Conservation (phyloP, 2,888 invertebrate species). For the Catocala fraxini region DNA sequence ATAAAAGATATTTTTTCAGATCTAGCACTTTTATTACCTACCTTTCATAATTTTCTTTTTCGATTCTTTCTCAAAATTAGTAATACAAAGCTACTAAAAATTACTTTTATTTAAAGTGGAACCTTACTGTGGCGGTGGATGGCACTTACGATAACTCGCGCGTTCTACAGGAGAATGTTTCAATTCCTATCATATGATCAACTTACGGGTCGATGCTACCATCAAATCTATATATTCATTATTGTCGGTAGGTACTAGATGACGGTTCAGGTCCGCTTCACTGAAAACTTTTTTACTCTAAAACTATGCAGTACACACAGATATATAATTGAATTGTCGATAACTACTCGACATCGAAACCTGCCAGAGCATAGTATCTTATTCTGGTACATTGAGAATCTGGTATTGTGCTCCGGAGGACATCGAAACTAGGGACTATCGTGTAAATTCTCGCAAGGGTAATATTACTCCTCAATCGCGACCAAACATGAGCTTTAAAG, state of each 20-base stretch:
- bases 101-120: slow-evolving; percentile 29
- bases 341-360: slow-evolving; percentile 8
- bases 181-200: slow-evolving; percentile 38
- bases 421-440: slow-evolving; percentile 1
- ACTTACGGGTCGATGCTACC: not conserved
- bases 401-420: not conserved
- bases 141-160: slow-evolving; percentile 47
- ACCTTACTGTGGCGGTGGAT: slow-evolving; percentile 53
- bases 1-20: slow-evolving; percentile 29
- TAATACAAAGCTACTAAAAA: slow-evolving; percentile 39
- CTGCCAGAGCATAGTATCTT: too few relatives aligned
- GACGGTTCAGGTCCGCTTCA: slow-evolving; percentile 10
- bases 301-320: slow-evolving; percentile 8
- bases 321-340: not conserved
- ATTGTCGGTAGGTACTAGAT: slow-evolving; percentile 49
- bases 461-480: not conserved
- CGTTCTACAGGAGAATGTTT: slow-evolving; percentile 23
- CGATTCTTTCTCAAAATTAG: slow-evolving; percentile 28
- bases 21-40: slow-evolving; percentile 21
- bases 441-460: slow-evolving; percentile 2
- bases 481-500: slow-evolving; percentile 10
- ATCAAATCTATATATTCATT: slow-evolving; percentile 20
- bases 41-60: slow-evolving; percentile 11
- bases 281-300: not conserved
- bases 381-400: too few relatives aligned